phyloP scores from a whole-genome alignment of 2,888 invertebrate genomes.

The Cyaniris semiargus region DNA sequence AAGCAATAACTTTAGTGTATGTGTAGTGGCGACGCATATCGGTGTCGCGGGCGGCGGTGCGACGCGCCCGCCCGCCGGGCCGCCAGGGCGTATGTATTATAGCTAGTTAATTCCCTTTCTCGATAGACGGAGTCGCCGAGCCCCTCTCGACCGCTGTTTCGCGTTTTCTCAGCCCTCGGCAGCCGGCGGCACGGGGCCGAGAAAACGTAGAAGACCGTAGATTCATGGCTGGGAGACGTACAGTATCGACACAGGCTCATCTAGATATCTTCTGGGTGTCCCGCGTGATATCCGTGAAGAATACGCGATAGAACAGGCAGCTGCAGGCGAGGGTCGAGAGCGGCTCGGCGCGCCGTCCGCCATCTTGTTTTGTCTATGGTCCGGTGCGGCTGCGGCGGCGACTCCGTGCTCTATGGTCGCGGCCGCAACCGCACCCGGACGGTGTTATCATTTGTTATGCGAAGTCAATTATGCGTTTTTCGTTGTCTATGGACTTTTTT shows the following conservation, averaged over 20 bases:
- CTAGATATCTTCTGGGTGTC: slow-evolving; percentile 28
- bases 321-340: slow-evolving; percentile 22
- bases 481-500: slow-evolving; percentile 41
- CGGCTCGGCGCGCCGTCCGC: slow-evolving; percentile 39
- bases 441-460: slow-evolving; percentile 37
- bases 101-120: slow-evolving; percentile 54
- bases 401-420: slow-evolving; percentile 25
- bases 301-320: slow-evolving; percentile 14
- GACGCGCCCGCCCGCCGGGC: slow-evolving; percentile 34
- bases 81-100: slow-evolving; percentile 47
- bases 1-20: slow-evolving; percentile 35
- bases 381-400: slow-evolving; percentile 5
- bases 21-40: slow-evolving; percentile 4
- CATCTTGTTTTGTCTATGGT: slow-evolving; percentile 40
- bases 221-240: background rate
- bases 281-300: slow-evolving; percentile 27
- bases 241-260: slow-evolving; percentile 2
- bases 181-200: background rate
- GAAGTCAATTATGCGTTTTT: slow-evolving; percentile 41
- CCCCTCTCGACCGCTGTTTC: slow-evolving; percentile 33
- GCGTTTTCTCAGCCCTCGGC: slow-evolving; percentile 20
- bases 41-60: slow-evolving; percentile 37
- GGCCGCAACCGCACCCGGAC: slow-evolving; percentile 45
- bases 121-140: slow-evolving; percentile 42
- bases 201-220: slow-evolving; percentile 25